These are phyloP conservation scores for Cabera pusaria DNA, from an alignment of 2,888 invertebrate species.

Conservation along the genomic window DNA sequence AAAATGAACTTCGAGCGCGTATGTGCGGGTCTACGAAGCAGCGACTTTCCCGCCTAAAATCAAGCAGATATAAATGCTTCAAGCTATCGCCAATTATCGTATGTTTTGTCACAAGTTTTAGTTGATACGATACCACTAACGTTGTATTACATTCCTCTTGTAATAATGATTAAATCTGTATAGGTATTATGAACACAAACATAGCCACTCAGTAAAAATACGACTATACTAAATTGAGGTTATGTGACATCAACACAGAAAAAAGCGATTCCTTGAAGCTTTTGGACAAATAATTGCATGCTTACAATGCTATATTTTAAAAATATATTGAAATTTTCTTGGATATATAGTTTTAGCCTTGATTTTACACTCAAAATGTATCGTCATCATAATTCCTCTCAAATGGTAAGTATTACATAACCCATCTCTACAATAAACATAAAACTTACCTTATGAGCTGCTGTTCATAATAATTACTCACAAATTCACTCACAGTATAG, in stretches of 20 bases:
- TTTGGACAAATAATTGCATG: too few species aligned
- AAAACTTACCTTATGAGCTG: conserved; percentile 60
- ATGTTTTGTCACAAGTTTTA: too few species aligned
- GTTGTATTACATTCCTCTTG: too few species aligned
- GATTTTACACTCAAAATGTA: conserved; percentile 31
- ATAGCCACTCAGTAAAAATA: too few species aligned
- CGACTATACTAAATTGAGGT: conserved; percentile 42
- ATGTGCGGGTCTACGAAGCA: neutral
- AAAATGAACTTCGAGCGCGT: neutral
- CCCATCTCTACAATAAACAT: conserved; percentile 32
- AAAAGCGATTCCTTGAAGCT: too few species aligned
- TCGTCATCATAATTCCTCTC: conserved; percentile 43
- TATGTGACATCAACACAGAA: conserved; percentile 39
- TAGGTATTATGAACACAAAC: too few species aligned
- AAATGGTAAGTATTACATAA: conserved; percentile 63
- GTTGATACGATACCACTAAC: too few species aligned
- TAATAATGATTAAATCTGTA: too few species aligned
- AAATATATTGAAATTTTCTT: neutral
- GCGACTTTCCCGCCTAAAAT: conserved; percentile 59
- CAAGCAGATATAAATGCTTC: too few species aligned
- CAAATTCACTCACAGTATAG: conserved; percentile 6
- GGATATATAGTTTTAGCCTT: neutral
- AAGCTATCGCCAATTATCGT: too few species aligned
- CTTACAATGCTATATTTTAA: too few species aligned
- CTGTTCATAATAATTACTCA: conserved; percentile 19